phyloP scores from a whole-genome alignment of 1,140 invertebrate species.

The Drosophila subobscura region DNA sequence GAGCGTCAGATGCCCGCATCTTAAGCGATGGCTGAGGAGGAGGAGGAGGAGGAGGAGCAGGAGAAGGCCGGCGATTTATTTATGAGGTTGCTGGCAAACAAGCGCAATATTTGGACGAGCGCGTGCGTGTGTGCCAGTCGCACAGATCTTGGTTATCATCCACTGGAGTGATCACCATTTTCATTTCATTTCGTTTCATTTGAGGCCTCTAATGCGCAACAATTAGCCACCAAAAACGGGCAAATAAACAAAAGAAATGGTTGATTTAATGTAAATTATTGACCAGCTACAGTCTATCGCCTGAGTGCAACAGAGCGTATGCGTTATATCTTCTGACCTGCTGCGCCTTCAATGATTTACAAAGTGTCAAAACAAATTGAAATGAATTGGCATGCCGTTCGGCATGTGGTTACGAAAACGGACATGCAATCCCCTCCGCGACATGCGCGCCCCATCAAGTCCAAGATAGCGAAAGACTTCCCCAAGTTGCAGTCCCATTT shows the following conservation, averaged over 20 bases:
- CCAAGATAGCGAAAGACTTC: conserved; percentile 5
- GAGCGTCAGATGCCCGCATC: conserved; percentile 46
- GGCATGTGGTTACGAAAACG: conserved; percentile 46
- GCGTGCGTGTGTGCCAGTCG: conserved; percentile 47
- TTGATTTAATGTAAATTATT: conserved; percentile 64
- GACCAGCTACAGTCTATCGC: conserved; percentile 10
- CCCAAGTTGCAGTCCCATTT: background rate
- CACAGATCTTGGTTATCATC: conserved; percentile 37
- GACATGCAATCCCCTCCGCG: conserved; percentile 46
- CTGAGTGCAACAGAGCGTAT: conserved; percentile 46
- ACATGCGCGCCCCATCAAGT: conserved; percentile 29
- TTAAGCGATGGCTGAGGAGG: conserved; percentile 18
- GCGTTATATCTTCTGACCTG: conserved; percentile 36
- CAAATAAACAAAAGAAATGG: conserved; percentile 60
- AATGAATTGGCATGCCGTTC: conserved; percentile 54
- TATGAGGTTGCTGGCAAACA: conserved; percentile 69
- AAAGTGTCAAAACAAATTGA: conserved; percentile 73
- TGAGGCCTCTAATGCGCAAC: conserved; percentile 68
- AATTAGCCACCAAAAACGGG: conserved; percentile 50
- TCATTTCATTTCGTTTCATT: conserved; percentile 35
- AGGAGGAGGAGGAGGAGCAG: conserved; percentile 13
- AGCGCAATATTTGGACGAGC: conserved; percentile 72
- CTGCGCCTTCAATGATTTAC: conserved; percentile 62
- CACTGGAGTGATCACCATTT: conserved; percentile 1
- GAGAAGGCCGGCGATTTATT: conserved; percentile 64